Percentiles rank a stretch among this genome's conserved stretches.
These are phyloP conservation scores for Folsomia candida DNA, from an alignment of 2,888 invertebrate genomes.

Conservation along the genomic window DNA sequence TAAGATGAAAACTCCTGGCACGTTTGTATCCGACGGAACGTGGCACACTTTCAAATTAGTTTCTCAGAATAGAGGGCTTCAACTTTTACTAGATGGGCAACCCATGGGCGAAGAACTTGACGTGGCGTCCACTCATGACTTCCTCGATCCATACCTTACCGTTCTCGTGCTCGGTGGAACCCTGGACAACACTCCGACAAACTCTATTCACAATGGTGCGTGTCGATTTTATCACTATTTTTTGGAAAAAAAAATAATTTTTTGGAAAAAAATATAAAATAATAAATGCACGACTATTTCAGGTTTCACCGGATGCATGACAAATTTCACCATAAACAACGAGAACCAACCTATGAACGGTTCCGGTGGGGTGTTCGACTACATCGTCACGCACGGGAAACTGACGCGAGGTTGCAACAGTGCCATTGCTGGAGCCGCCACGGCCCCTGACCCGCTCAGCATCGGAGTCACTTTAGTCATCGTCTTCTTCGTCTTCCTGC, in stretches of 20 bases:
- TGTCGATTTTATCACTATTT: background rate
- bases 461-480: constrained; percentile 91
- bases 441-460: constrained; percentile 80
- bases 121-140: constrained; percentile 82
- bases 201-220: constrained; percentile 45
- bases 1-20: constrained; percentile 70
- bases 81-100: constrained; percentile 68
- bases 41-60: constrained; percentile 87
- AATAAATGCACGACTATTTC: constrained; percentile 4
- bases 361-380: constrained; percentile 75
- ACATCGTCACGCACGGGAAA: constrained; percentile 69
- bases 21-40: constrained; percentile 69
- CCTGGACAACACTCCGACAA: constrained; percentile 48
- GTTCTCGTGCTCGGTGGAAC: constrained; percentile 76
- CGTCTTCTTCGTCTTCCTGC: constrained; percentile 85
- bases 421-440: constrained; percentile 70
- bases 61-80: constrained; percentile 61
- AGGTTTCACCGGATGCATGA: constrained; percentile 84
- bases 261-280: no score
- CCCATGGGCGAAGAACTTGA: constrained; percentile 81
- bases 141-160: constrained; percentile 84
- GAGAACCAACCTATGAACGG: constrained; percentile 87
- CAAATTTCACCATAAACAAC: constrained; percentile 83
- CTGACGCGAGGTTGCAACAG: constrained; percentile 70
- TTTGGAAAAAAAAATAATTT: background rate